A percentile compares a stretch with the other conserved stretches of the same genome.
phyloP scores from a whole-genome alignment of 2,113 vertebrate species.

The Pithys albifrons region DNA sequence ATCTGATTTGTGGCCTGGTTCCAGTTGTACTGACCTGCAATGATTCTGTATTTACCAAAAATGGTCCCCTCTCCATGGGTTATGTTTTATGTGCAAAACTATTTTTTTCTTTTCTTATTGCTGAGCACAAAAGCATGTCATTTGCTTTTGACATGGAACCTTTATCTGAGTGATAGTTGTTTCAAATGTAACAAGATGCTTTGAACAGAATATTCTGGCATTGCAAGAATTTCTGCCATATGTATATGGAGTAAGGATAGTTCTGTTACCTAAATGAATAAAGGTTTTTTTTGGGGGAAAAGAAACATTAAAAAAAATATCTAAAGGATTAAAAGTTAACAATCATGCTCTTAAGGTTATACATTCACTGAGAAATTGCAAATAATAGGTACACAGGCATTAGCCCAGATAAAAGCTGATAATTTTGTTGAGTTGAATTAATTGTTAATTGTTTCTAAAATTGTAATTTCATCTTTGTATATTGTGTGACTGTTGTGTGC shows the following conservation, averaged over 20 bases:
- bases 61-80: not conserved
- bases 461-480: not conserved
- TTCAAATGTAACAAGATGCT: not conserved
- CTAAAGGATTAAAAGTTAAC: slow-evolving; percentile 15
- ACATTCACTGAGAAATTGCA: not conserved
- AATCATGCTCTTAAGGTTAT: not conserved
- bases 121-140: not conserved
- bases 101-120: not conserved
- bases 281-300: not conserved
- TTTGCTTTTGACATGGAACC: not conserved
- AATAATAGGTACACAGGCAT: not conserved
- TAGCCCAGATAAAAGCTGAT: not conserved
- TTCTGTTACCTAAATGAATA: not conserved
- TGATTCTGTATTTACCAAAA: not conserved
- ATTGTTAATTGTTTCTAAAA: not conserved
- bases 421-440: not conserved
- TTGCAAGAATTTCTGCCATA: not conserved
- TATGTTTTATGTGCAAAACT: not conserved
- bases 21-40: not conserved
- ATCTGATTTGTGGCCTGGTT: not conserved
- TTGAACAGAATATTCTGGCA: not conserved
- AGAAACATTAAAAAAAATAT: not conserved
- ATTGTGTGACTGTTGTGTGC: not conserved
- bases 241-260: not conserved
- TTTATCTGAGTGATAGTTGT: not conserved